Evolutionary conservation across 2,797 vertebrate species (phyloP).

Genomic region (Notoglanidium macrostoma): DNA sequence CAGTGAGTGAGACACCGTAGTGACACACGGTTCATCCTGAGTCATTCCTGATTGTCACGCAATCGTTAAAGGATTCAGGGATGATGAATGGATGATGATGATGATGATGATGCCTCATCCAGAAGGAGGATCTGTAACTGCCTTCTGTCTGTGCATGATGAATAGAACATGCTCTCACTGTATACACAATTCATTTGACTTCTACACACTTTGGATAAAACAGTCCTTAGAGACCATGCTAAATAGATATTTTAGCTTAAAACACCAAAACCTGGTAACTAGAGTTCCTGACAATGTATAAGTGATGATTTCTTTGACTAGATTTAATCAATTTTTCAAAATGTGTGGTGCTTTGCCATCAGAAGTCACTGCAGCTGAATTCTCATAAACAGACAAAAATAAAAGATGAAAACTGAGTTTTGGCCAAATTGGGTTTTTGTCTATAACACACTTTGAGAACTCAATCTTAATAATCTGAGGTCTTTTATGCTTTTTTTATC

Average conservation of each 20-base stretch:
- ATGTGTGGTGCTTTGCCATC: background rate
- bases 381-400: background rate
- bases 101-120: conserved; percentile 39
- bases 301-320: background rate
- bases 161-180: background rate
- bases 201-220: background rate
- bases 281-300: background rate
- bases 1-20: conserved; percentile 39
- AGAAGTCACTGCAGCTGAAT: background rate
- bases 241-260: background rate
- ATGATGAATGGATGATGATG: conserved; percentile 41
- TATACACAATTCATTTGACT: background rate
- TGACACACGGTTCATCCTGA: conserved; percentile 46
- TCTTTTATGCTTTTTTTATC: background rate
- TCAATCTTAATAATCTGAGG: background rate
- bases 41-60: conserved; percentile 42
- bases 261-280: background rate
- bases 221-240: background rate
- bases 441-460: background rate
- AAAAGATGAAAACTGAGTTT: background rate
- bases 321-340: background rate
- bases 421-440: background rate
- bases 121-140: conserved; percentile 38
- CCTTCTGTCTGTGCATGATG: conserved; percentile 32
- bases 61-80: conserved; percentile 15